Percentiles rank a stretch among this genome's conserved stretches.
phyloP scores from a whole-genome alignment of 2,888 invertebrate species.

The Drosophila robusta region DNA sequence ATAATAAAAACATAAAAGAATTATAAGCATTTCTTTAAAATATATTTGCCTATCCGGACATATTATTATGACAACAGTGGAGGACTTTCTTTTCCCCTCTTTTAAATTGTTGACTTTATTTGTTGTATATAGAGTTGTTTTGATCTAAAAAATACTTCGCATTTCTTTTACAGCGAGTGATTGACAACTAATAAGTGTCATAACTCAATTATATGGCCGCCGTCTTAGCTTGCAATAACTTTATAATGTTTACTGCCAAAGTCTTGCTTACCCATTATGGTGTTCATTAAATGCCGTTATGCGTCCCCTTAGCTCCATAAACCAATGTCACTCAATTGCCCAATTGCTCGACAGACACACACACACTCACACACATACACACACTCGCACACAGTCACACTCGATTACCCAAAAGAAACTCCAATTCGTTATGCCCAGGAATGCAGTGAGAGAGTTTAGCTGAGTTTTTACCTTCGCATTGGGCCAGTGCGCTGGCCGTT shows the following conservation, averaged over 20 bases:
- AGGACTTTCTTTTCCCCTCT: too few relatives aligned
- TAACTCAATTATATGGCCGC: slow-evolving; percentile 31
- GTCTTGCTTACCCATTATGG: slow-evolving; percentile 8
- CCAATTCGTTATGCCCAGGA: slow-evolving; percentile 58
- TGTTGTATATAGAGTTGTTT: not conserved
- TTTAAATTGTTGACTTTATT: not conserved
- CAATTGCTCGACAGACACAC: slow-evolving; percentile 51
- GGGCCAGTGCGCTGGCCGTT: slow-evolving; percentile 6
- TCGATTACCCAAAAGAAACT: slow-evolving; percentile 32
- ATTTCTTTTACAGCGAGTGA: not conserved
- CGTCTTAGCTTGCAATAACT: slow-evolving; percentile 11
- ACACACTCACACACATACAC: slow-evolving; percentile 2
- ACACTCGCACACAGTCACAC: slow-evolving; percentile 15
- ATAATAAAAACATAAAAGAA: too few relatives aligned
- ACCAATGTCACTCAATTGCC: slow-evolving; percentile 63
- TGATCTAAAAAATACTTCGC: not conserved
- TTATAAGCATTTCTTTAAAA: too few relatives aligned
- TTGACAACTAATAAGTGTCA: slow-evolving; percentile 18
- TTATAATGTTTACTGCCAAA: slow-evolving; percentile 22
- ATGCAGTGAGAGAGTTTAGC: slow-evolving; percentile 45
- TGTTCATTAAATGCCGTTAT: slow-evolving; percentile 33
- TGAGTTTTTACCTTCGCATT: slow-evolving; percentile 16
- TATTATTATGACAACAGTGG: too few relatives aligned
- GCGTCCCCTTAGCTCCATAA: slow-evolving; percentile 35
- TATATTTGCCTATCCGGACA: too few relatives aligned